Percentiles rank a stretch among this genome's conserved stretches.
phyloP scores from a whole-genome alignment of 2,888 invertebrate species.

The Campopleginae sp. region DNA sequence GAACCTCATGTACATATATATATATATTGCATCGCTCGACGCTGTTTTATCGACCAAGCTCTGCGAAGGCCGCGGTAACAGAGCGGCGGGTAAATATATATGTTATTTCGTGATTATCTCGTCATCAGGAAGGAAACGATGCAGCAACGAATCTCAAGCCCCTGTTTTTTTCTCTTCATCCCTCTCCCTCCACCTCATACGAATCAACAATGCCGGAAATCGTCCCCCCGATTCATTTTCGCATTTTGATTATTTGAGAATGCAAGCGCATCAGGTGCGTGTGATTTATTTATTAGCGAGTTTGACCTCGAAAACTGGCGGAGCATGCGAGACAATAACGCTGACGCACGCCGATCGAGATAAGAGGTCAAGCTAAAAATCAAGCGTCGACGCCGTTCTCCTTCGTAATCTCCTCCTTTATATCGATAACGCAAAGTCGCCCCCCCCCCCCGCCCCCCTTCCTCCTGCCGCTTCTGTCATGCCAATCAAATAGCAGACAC shows the following conservation, averaged over 20 bases:
- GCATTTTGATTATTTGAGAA: no score
- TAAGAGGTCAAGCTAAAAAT: conserved; percentile 46
- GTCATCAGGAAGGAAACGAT: conserved; percentile 37
- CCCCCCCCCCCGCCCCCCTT: neutral
- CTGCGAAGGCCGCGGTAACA: conserved; percentile 18
- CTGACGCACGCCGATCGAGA: conserved; percentile 62
- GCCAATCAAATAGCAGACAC: neutral
- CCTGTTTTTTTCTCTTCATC: neutral
- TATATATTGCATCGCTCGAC: neutral
- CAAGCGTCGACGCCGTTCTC: neutral
- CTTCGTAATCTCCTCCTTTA: conserved; percentile 44
- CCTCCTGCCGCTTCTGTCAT: no score
- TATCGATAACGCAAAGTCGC: conserved; percentile 47
- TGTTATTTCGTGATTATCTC: conserved; percentile 30
- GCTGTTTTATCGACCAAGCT: conserved; percentile 54
- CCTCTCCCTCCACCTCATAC: neutral
- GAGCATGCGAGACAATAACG: conserved; percentile 60
- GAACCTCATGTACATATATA: neutral
- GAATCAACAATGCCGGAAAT: conserved; percentile 9
- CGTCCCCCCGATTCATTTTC: neutral
- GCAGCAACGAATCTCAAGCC: neutral
- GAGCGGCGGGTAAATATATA: conserved; percentile 13
- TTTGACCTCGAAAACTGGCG: conserved; percentile 53
- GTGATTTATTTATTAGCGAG: conserved; percentile 10
- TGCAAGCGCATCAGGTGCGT: neutral